These are phyloP conservation scores for Mormyrus lacerda DNA, from an alignment of 2,113 vertebrate genomes.

Conservation along the genomic window DNA sequence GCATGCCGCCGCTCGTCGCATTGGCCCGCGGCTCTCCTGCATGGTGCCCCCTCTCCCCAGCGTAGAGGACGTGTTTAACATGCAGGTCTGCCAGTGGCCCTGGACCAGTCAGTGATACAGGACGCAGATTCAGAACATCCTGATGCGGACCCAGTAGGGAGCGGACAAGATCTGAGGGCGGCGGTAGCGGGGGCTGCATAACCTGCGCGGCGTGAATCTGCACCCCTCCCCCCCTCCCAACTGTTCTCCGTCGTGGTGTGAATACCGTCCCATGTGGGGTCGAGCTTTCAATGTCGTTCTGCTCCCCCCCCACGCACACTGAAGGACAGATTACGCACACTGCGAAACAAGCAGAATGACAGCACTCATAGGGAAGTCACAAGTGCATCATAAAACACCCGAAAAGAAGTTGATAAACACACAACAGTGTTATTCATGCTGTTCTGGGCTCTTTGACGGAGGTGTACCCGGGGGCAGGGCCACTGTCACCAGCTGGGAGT, in stretches of 20 bases:
- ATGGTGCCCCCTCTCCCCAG: conserved; percentile 38
- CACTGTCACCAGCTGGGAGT: not conserved
- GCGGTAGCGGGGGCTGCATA: not conserved
- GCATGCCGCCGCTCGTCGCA: not conserved
- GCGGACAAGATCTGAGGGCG: conserved; percentile 18
- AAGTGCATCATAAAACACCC: not conserved
- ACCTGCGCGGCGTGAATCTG: not conserved
- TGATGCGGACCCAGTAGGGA: conserved; percentile 39
- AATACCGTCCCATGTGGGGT: not conserved
- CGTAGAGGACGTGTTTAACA: conserved; percentile 64
- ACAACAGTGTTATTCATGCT: not conserved
- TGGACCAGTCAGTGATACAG: conserved; percentile 53
- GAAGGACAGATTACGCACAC: not conserved
- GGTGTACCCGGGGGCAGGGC: not conserved
- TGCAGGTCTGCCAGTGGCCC: conserved; percentile 50
- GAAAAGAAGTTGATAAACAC: not conserved
- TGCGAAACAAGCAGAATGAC: not conserved
- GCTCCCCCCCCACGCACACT: not conserved
- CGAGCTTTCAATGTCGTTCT: not conserved
- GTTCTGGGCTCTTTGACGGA: not conserved
- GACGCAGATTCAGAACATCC: conserved; percentile 51
- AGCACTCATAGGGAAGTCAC: not conserved
- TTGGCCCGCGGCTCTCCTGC: not conserved
- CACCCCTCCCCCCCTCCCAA: not conserved
- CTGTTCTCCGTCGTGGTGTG: not conserved